Conservation (phyloP, 2,888 invertebrate species). For the Hypomecis punctinalis region DNA sequence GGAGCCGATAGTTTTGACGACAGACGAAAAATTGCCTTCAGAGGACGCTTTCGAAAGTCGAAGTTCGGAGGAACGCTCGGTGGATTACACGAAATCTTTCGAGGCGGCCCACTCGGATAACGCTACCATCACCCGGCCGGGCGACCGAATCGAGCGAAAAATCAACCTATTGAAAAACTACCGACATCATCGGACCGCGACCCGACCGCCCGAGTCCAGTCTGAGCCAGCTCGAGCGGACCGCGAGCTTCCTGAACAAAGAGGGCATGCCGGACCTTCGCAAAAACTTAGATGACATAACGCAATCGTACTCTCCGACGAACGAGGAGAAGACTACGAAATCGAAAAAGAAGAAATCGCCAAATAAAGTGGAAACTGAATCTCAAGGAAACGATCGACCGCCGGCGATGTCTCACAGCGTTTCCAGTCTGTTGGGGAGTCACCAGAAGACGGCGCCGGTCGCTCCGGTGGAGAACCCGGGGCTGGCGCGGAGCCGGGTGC, state of each 20-base stretch:
- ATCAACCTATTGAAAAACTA: slow-evolving; percentile 80
- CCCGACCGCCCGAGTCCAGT: slow-evolving; percentile 73
- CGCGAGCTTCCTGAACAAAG: slow-evolving; percentile 73
- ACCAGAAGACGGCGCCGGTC: slow-evolving; percentile 52
- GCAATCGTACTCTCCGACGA: slow-evolving; percentile 77
- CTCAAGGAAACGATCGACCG: slow-evolving; percentile 53
- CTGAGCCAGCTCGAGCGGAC: slow-evolving; percentile 76
- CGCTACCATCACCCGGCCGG: slow-evolving; percentile 44
- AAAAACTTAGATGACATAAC: slow-evolving; percentile 81
- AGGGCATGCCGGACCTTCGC: slow-evolving; percentile 78
- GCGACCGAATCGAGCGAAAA: slow-evolving; percentile 68
- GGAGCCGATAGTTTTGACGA: slow-evolving; percentile 69
- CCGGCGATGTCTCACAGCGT: slow-evolving; percentile 74
- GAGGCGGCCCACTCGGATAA: slow-evolving; percentile 43
- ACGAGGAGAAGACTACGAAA: slow-evolving; percentile 69
- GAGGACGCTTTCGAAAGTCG: slow-evolving; percentile 73
- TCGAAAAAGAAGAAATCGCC: slow-evolving; percentile 78
- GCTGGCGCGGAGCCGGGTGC: slow-evolving; percentile 36
- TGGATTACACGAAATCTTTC: slow-evolving; percentile 45
- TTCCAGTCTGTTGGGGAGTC: slow-evolving; percentile 70
- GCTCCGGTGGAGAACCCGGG: slow-evolving; percentile 53
- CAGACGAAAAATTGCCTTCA: slow-evolving; percentile 75
- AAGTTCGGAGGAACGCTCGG: slow-evolving; percentile 51
- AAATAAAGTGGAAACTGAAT: slow-evolving; percentile 65
- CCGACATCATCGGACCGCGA: slow-evolving; percentile 73